Evolutionary conservation across 64 coral and sea anemone genomes (phyloP).

Genomic region (Trachythela sp.): DNA sequence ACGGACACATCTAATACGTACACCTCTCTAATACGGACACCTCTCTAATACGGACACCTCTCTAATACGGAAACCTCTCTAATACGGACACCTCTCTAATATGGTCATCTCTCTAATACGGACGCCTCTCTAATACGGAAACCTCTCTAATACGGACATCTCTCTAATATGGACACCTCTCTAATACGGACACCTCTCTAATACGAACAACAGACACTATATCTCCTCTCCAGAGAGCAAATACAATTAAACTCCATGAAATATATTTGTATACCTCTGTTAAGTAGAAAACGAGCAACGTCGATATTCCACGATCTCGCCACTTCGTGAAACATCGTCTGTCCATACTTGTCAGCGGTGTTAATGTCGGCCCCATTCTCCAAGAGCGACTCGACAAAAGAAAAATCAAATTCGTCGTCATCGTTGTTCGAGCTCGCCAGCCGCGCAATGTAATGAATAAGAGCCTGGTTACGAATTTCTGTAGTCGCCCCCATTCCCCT

Average conservation of each 20-base stretch:
- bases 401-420: slow-evolving; percentile 81
- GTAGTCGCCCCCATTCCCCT: neutral
- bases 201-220: too few species aligned
- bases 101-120: too few species aligned
- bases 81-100: too few species aligned
- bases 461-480: slow-evolving; percentile 57
- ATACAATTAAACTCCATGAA: too few species aligned
- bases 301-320: slow-evolving; percentile 80
- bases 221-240: too few species aligned
- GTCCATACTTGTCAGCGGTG: slow-evolving; percentile 79
- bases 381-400: slow-evolving; percentile 80
- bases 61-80: neutral
- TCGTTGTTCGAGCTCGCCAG: slow-evolving; percentile 60
- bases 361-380: slow-evolving; percentile 71
- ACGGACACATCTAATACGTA: too few species aligned
- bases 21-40: too few species aligned
- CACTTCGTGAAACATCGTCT: slow-evolving; percentile 83
- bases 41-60: too few species aligned
- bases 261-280: slow-evolving; percentile 52
- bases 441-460: slow-evolving; percentile 85
- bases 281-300: slow-evolving; percentile 76
- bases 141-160: neutral
- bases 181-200: too few species aligned
- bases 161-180: too few species aligned
- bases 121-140: too few species aligned